phyloP scores from a whole-genome alignment of 2,113 vertebrate species.

The Cyprinodon tularosa region DNA sequence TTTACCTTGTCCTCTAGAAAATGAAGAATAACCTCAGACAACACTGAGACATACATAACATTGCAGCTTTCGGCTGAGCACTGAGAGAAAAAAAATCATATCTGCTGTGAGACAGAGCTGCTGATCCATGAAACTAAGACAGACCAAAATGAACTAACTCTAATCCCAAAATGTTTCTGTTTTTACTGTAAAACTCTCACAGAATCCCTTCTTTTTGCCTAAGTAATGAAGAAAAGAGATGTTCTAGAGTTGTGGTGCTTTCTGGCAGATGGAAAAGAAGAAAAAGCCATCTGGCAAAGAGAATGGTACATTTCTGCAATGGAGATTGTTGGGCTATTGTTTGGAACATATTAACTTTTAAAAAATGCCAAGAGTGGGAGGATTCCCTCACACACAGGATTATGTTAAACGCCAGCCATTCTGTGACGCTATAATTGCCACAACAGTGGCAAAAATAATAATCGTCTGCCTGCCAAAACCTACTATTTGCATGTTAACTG shows the following conservation, averaged over 20 bases:
- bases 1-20: slow-evolving; percentile 22
- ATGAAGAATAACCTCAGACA: slow-evolving; percentile 41
- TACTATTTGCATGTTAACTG: slow-evolving; percentile 20
- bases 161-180: slow-evolving; percentile 47
- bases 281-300: neutral
- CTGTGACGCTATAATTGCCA: slow-evolving; percentile 35
- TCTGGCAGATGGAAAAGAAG: slow-evolving; percentile 6
- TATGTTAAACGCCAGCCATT: slow-evolving; percentile 23
- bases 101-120: slow-evolving; percentile 41
- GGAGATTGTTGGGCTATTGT: slow-evolving; percentile 7
- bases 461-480: slow-evolving; percentile 25
- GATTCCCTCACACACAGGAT: neutral
- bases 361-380: neutral
- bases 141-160: slow-evolving; percentile 47
- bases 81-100: slow-evolving; percentile 32
- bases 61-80: slow-evolving; percentile 32
- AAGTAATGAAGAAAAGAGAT: slow-evolving; percentile 6
- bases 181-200: slow-evolving; percentile 30
- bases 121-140: slow-evolving; percentile 61
- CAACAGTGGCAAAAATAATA: slow-evolving; percentile 37
- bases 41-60: slow-evolving; percentile 43
- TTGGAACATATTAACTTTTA: slow-evolving; percentile 7
- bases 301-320: neutral
- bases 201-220: slow-evolving; percentile 5
- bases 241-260: neutral